Evolutionary conservation across 2,113 vertebrate species (phyloP).

Genomic region (Toxostoma redivivum): DNA sequence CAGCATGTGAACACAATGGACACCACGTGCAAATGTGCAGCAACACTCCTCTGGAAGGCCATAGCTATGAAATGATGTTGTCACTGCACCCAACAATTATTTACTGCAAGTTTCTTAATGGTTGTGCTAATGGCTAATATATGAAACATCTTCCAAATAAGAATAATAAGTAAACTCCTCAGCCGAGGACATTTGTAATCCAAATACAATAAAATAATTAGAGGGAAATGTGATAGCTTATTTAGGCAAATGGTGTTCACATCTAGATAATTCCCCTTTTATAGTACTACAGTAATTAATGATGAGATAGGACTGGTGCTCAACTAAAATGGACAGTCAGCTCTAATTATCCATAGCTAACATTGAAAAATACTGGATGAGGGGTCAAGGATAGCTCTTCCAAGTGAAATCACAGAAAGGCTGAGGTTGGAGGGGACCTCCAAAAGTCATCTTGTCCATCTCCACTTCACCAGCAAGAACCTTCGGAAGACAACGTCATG

Average conservation of each 20-base stretch:
- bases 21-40: rapidly evolving
- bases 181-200: background rate
- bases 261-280: background rate
- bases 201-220: background rate
- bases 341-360: background rate
- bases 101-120: background rate
- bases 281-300: background rate
- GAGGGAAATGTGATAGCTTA: background rate
- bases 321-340: background rate
- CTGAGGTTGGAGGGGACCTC: background rate
- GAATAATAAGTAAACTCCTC: background rate
- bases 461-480: background rate
- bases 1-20: background rate
- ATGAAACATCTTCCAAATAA: background rate
- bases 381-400: rapidly evolving
- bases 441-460: background rate
- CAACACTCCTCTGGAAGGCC: background rate
- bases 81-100: background rate
- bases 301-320: background rate
- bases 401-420: background rate
- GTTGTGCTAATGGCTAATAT: too few relatives aligned
- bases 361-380: background rate
- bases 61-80: background rate
- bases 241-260: background rate
- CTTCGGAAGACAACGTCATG: rapidly evolving